phyloP scores from a whole-genome alignment of 2,888 invertebrate genomes.

The Thecocarcelia acutangulata region DNA sequence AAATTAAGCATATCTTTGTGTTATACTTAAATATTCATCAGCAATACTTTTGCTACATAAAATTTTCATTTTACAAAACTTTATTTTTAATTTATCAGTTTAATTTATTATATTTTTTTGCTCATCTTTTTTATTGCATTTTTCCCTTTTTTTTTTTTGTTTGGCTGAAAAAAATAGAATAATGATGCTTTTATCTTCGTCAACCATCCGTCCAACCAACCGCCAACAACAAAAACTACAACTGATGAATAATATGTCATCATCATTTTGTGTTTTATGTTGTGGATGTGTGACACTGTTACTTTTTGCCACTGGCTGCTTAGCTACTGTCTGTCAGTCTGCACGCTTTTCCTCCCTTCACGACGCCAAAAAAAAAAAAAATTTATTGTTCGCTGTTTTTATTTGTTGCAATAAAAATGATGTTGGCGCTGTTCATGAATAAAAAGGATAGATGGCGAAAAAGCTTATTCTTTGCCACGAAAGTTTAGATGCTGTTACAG shows the following conservation, averaged over 20 bases:
- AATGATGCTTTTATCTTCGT: conserved; percentile 44
- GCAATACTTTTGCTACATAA: conserved; percentile 28
- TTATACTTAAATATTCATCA: conserved; percentile 13
- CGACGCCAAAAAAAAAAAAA: neutral
- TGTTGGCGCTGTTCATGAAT: neutral
- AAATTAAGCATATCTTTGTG: neutral
- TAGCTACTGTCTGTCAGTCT: conserved; percentile 12
- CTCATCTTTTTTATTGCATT: conserved; percentile 3
- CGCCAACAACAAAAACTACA: conserved; percentile 47
- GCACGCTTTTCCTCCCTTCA: neutral
- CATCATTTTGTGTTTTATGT: conserved; percentile 65
- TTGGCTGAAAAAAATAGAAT: conserved; percentile 15
- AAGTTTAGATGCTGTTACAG: neutral
- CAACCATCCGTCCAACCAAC: conserved; percentile 49
- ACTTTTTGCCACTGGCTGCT: conserved; percentile 55
- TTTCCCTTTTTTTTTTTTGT: neutral
- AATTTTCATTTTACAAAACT: conserved; percentile 38
- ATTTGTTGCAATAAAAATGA: conserved; percentile 42
- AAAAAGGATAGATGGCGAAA: neutral
- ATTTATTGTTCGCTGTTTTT: neutral
- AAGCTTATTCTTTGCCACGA: conserved; percentile 33
- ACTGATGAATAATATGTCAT: conserved; percentile 68
- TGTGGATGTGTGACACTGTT: conserved; percentile 63
- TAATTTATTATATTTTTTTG: conserved; percentile 46
- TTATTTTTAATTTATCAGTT: conserved; percentile 29